Base-by-base conservation (phyloP, 2,797 vertebrate genomes). In the Siniperca undulata region DNA sequence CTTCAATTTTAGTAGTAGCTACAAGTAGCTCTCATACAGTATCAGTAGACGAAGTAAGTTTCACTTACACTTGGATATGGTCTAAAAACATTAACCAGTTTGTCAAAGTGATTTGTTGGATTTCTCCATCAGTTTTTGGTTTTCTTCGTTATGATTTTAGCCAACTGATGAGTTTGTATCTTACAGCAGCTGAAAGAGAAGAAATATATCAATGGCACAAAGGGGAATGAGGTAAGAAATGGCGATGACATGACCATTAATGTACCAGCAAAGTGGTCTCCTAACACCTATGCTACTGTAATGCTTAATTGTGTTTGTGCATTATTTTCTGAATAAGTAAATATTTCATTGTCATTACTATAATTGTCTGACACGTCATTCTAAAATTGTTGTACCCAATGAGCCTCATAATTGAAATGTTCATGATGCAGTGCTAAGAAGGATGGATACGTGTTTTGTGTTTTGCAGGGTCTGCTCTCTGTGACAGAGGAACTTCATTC, bases 401-500 rank as follows among this genome's bases (percentile, higher is more conserved):
- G 12, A 17, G 56, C 27, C 14, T 34, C 58, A 17, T 20, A 24
- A 38, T 22, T 58, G 0, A 30, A 44, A 30, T 42, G 22, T 40
- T n/a, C 9, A 2, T 36, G 13, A 27, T 34, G 24, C 17, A 62
- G 36, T 14, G 16, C 24, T 48, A 14, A 17, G 65, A 42, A 10
- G n/a, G 16, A 13, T 38, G 48, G 12, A 46, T 1, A 1, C 22
- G n/a, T 86, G 42, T 42, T 40, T 40, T 77, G 20, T 91, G 8
- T 55, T 30, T 84, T 75, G 3, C 82, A 99, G 98, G 97, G 97
- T 73, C 95, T 97, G 56, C 96, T 99, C 59, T 97, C 98, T 79
- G 98, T 99, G 80, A 99, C 98, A 0, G 98, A 99, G 72, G 98
- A 99, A 70, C 96, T 99, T 48, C 98, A 99, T 88, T 98, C 97